Percentiles rank a stretch among this genome's conserved stretches.
These are phyloP conservation scores for Scopus umbretta DNA, from an alignment of 2,113 vertebrate genomes.

Conservation along the genomic window DNA sequence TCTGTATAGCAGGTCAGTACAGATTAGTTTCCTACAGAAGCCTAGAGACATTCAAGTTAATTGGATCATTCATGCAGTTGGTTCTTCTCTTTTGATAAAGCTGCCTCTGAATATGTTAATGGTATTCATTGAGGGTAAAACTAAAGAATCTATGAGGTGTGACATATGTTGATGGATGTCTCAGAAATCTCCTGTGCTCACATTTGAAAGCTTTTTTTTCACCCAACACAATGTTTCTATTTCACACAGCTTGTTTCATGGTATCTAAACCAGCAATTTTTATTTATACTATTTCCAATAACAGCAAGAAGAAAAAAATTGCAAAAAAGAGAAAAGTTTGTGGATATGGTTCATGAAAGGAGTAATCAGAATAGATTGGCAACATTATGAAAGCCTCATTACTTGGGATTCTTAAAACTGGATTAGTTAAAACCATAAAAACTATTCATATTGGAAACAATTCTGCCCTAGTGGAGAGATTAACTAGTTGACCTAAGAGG, in stretches of 20 bases:
- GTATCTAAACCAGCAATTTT: not conserved
- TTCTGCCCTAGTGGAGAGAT: not conserved
- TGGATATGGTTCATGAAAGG: not conserved
- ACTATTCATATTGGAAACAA: not conserved
- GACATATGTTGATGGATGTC: not conserved
- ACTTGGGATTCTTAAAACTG: not conserved
- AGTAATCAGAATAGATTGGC: not conserved
- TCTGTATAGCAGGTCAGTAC: not conserved
- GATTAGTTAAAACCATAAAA: not conserved
- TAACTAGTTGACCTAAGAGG: not conserved
- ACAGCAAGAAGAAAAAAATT: not conserved
- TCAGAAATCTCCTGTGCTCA: not conserved
- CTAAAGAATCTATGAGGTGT: conserved; percentile 16
- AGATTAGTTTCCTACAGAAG: not conserved
- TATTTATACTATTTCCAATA: not conserved
- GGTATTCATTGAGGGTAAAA: not conserved
- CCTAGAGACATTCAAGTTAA: not conserved
- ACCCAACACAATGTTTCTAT: not conserved
- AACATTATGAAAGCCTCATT: not conserved
- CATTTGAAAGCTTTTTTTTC: not conserved
- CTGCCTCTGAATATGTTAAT: not conserved
- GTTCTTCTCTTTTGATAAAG: not conserved
- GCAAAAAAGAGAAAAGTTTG: not conserved
- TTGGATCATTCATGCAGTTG: not conserved
- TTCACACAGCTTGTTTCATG: not conserved